phyloP scores from a whole-genome alignment of 2,113 vertebrate genomes.

The Catharus bicknelli region DNA sequence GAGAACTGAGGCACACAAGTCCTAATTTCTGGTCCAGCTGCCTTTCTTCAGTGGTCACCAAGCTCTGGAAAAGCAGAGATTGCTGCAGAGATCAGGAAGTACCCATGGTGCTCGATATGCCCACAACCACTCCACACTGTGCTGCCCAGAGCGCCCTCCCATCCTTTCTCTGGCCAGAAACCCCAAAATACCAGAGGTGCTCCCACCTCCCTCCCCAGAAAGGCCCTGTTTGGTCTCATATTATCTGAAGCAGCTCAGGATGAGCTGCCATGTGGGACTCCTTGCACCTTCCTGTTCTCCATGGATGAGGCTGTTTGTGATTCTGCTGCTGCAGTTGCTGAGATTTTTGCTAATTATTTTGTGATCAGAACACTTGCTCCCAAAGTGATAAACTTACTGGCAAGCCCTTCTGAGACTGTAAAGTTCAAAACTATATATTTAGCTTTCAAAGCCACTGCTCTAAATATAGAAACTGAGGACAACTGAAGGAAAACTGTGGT shows the following conservation, averaged over 20 bases:
- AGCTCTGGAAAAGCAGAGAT: not conserved
- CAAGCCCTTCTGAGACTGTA: not conserved
- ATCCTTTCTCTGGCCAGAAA: not conserved
- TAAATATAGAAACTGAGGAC: not conserved
- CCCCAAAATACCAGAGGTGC: not conserved
- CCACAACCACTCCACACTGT: accelerated
- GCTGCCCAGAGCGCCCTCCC: not conserved
- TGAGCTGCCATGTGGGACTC: accelerated
- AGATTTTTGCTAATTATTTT: not conserved
- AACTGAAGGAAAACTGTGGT: not conserved
- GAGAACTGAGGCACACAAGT: not conserved
- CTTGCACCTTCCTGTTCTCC: accelerated
- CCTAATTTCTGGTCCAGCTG: not conserved
- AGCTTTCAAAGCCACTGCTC: not conserved
- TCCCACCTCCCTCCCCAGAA: not conserved
- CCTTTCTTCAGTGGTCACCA: not conserved
- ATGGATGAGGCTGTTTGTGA: not conserved
- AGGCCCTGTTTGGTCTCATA: accelerated
- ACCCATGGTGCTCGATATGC: accelerated
- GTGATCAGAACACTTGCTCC: not conserved
- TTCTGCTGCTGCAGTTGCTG: not conserved
- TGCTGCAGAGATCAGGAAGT: not conserved
- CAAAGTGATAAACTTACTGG: not conserved
- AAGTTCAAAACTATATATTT: not conserved
- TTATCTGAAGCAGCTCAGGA: not conserved